Base-by-base conservation (phyloP, 2,797 vertebrate species). In the Netta rufina region DNA sequence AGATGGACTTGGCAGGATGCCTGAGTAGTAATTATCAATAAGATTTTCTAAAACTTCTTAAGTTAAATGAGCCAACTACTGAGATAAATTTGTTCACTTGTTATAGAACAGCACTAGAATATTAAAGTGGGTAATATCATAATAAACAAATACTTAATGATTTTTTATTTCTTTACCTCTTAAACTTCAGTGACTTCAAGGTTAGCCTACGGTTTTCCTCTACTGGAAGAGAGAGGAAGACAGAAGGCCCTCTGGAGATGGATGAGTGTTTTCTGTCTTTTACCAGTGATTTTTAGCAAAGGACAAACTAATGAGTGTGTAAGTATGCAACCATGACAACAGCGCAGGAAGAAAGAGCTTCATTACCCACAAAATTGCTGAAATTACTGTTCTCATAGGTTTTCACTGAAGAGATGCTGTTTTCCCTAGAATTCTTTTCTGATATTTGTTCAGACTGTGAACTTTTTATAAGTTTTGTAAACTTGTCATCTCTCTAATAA, bases 281-380 rank as follows among this genome's bases (percentile, higher is more conserved):
- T 47, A 89, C 47, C 32, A 64, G 54, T 78, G 76, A 92, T 94
- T 95, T 93, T 93, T 86, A 91, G 91, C 60, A 88, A 90, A 95
- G 76, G 64, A 88, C 87, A 96, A 94, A 88, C 89, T 94, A 92
- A 96, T 96, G 92, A 95, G 87, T 69, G 70, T 94, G 84, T 65
- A 95, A 96, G 72, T 89, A 89, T 86, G 94, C 93, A 95, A 91
- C 95, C 92, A 96, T 97, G 95, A 95, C 95, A 97, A 87, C 93
- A 86, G 75, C 33, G 21, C 61, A 85, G 77, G 79, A 92, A 87
- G 75, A 95, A 96, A 96, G 87, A 95, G 92, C 92, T 84, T 95
- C 95, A 96, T 97, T 97, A 94, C 93, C 82, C 66, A 77, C 82
- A 75, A 93, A 97, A 96, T 96, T 93, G 84, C 89, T 86, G 84